phyloP scores from a whole-genome alignment of 2,113 vertebrate genomes.

The Oenanthe oenanthe region DNA sequence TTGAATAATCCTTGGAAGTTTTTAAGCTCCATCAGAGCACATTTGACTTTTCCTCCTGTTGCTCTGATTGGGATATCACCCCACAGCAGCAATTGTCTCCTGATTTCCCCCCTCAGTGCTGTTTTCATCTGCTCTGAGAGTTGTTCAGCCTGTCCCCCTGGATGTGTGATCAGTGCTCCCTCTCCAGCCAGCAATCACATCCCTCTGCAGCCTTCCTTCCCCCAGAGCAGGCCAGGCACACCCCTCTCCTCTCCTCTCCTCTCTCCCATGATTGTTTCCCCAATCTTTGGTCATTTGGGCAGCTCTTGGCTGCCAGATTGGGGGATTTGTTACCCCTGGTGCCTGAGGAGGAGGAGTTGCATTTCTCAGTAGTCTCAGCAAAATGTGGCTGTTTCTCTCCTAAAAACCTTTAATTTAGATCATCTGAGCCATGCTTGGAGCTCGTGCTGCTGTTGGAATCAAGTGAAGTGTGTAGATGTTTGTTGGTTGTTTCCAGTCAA shows the following conservation, averaged over 20 bases:
- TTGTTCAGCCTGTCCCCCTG: neutral
- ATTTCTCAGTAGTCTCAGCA: neutral
- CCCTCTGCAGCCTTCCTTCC: neutral
- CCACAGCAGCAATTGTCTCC: neutral
- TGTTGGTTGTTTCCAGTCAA: neutral
- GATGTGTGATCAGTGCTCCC: neutral
- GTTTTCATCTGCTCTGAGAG: neutral
- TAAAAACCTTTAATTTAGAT: neutral
- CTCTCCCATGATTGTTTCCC: fast-evolving
- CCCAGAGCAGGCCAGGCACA: fast-evolving
- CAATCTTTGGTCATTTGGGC: neutral
- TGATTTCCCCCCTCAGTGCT: neutral
- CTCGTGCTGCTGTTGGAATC: neutral
- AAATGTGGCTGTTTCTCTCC: neutral
- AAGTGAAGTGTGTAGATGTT: fast-evolving
- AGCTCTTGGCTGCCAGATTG: neutral
- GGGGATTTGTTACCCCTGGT: neutral
- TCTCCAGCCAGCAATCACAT: neutral
- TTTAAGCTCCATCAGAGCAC: neutral
- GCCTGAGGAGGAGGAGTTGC: neutral
- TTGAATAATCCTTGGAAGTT: neutral
- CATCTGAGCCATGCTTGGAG: neutral
- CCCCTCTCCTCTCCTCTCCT: too few relatives aligned
- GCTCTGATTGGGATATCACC: neutral
- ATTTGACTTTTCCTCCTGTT: neutral